Base-by-base conservation (phyloP, 2,888 invertebrate genomes). In the Pelosia muscerda region DNA sequence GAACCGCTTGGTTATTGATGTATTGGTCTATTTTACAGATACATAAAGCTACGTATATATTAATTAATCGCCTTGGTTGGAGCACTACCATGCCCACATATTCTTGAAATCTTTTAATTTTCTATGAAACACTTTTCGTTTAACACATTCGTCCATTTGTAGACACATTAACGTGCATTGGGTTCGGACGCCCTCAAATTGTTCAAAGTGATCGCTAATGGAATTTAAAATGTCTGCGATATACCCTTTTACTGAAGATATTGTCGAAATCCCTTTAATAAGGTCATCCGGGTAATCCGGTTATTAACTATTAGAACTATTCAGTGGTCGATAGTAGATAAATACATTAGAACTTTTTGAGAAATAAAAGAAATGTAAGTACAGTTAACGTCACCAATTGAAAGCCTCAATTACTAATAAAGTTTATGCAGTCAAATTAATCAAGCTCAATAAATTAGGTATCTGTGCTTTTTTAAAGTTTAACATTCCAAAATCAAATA, bases 221-320 rank as follows among this genome's bases (percentile, higher is more conserved):
- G 69, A 26, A 6, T 54, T 68, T 74, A 68, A 69, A 75, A 61
- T 64, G 60, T 66, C 25, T 42, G 10, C 31, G 57, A 74, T 65
- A 56, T 15, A 69, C 69, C 73, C 77, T 75, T 75, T 75, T 69
- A 75, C 64, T 25, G 57, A 15, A 54, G 49, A 34, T 54, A 57
- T 59, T 60, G 19, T 15, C 8, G 13, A 22, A 55, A 70, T 63
- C 34, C 6, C 1, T 58, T 0, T 59, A 38, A 59, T 25, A 59
- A 59, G 9, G 38, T 19, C 38, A 59, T 23, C 13, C n/a, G n/a
- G n/a, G n/a, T n/a, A n/a, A n/a, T n/a, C n/a, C n/a, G n/a, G n/a
- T n/a, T 59, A 38, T 19, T 23, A 23, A 38, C 25, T 59, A 5
- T 38, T 59, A 59, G 3, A 38, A 38, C 34, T 59, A 59, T 59